phyloP scores from a whole-genome alignment of 2,797 vertebrate genomes.

The Petrocephalus sullivani region DNA sequence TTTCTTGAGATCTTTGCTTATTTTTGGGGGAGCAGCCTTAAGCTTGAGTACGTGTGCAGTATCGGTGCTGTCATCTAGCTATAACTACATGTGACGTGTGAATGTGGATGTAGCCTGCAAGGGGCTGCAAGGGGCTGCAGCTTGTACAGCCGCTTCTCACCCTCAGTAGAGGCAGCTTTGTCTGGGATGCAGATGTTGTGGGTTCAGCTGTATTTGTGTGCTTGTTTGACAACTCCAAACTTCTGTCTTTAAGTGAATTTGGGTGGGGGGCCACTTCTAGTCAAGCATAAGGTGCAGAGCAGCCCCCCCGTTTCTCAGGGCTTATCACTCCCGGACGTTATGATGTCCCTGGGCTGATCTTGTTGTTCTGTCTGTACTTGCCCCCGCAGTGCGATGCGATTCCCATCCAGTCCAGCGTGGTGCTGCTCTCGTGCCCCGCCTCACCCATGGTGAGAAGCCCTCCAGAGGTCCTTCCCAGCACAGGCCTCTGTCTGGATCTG shows the following conservation, averaged over 20 bases:
- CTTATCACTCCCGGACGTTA: not conserved
- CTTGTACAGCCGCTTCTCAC: not conserved
- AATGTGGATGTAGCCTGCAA: not conserved
- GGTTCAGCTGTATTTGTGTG: not conserved
- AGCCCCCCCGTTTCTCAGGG: not conserved
- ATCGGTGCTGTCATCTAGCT: not conserved
- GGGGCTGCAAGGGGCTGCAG: not conserved
- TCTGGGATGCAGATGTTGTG: not conserved
- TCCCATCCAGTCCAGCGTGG: conserved; percentile 90
- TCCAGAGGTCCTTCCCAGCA: conserved; percentile 78
- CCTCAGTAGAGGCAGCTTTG: not conserved
- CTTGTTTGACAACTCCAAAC: not conserved
- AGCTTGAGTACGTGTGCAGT: not conserved
- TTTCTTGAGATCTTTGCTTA: not conserved
- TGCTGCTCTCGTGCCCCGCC: conserved; percentile 88
- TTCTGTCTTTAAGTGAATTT: not conserved
- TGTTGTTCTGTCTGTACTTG: conserved; percentile 16
- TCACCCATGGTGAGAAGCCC: conserved; percentile 97
- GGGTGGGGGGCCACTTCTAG: not conserved
- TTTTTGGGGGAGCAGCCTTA: not conserved
- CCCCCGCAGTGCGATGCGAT: conserved; percentile 88
- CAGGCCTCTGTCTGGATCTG: conserved; percentile 74
- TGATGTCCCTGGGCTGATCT: not conserved
- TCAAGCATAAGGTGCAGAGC: not conserved
- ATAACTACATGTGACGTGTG: not conserved